Evolutionary conservation across 2,113 vertebrate species (phyloP).

Genomic region (Asarcornis scutulata): DNA sequence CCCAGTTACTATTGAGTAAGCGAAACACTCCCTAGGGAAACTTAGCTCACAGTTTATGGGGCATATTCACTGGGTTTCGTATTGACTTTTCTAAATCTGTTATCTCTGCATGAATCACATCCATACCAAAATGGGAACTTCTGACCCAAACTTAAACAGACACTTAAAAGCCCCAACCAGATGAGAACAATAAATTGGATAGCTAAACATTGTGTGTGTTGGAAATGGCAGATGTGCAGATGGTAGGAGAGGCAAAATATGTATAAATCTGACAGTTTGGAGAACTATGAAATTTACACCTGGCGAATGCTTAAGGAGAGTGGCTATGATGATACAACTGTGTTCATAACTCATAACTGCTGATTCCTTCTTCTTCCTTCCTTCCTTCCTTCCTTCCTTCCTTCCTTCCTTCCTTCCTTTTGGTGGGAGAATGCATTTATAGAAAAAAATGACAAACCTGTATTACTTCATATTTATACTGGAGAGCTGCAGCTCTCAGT

Average conservation of each 20-base stretch:
- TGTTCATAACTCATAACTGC: not conserved
- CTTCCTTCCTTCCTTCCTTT: no score
- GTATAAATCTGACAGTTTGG: not conserved
- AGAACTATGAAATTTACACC: not conserved
- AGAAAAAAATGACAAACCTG: not conserved
- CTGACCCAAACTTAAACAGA: not conserved
- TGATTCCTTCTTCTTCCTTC: not conserved
- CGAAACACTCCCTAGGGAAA: not conserved
- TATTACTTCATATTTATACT: not conserved
- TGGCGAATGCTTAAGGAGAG: not conserved
- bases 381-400: not conserved
- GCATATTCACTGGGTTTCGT: rapidly evolving
- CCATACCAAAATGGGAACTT: not conserved
- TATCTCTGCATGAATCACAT: not conserved
- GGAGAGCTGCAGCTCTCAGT: not conserved
- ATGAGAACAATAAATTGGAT: not conserved
- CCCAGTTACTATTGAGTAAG: not conserved
- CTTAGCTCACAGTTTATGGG: not conserved
- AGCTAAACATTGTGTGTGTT: not conserved
- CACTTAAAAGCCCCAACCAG: not conserved
- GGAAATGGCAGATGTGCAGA: not conserved
- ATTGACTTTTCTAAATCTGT: not conserved
- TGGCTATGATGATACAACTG: not conserved
- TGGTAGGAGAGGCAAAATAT: not conserved
- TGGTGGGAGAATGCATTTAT: not conserved